Evolutionary conservation across 2,797 vertebrate species (phyloP).

Genomic region (Spizella passerina): DNA sequence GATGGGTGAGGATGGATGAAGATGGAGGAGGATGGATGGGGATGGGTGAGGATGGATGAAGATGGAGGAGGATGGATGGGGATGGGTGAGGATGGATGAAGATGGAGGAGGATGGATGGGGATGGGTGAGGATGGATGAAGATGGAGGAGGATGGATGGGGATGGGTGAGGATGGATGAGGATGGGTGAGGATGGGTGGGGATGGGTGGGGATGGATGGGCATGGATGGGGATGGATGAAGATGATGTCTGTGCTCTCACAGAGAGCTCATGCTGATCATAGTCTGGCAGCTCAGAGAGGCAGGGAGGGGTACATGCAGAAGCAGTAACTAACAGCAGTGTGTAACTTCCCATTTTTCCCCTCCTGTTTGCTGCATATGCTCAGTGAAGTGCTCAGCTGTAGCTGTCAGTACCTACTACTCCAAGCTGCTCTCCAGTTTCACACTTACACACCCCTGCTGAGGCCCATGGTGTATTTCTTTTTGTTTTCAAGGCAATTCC

Average conservation of each 20-base stretch:
- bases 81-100: too few relatives aligned
- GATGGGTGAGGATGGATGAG: neutral
- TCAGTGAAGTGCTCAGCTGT: neutral
- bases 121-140: neutral
- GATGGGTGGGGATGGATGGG: neutral
- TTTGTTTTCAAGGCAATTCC: neutral
- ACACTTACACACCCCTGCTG: neutral
- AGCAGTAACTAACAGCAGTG: neutral
- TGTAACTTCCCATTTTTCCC: neutral
- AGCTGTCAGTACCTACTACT: neutral
- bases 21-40: too few relatives aligned
- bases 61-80: neutral
- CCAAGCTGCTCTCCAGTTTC: neutral
- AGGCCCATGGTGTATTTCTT: rapidly evolving
- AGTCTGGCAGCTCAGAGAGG: neutral
- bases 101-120: too few relatives aligned
- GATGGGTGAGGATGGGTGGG: too few relatives aligned
- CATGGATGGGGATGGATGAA: neutral
- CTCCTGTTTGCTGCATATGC: neutral
- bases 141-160: neutral
- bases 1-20: too few relatives aligned
- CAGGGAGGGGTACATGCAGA: rapidly evolving
- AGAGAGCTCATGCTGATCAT: neutral
- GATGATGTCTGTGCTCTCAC: neutral
- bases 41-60: neutral